These are phyloP conservation scores for Selene dorsalis DNA, from an alignment of 2,797 vertebrate species.

Conservation along the genomic window DNA sequence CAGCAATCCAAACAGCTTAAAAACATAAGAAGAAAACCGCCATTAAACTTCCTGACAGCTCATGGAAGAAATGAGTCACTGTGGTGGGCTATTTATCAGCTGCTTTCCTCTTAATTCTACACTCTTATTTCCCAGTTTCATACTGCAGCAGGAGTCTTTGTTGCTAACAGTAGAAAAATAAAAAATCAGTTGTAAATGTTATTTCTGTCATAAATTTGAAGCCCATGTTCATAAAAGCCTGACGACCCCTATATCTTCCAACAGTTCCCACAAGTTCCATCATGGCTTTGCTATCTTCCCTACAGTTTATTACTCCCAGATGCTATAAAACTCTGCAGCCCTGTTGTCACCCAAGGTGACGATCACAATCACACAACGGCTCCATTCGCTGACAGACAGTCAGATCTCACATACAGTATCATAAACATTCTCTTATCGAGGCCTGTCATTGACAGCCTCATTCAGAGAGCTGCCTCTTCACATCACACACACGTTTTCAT, in stretches of 20 bases:
- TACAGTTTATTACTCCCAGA: slow-evolving; percentile 71
- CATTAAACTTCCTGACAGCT: slow-evolving; percentile 58
- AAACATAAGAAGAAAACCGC: slow-evolving; percentile 57
- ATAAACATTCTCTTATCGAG: slow-evolving; percentile 69
- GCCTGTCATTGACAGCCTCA: slow-evolving; percentile 48
- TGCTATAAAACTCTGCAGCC: slow-evolving; percentile 60
- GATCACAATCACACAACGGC: slow-evolving; percentile 67
- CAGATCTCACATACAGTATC: slow-evolving; percentile 57
- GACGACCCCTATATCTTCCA: slow-evolving; percentile 43
- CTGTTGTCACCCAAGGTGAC: slow-evolving; percentile 70
- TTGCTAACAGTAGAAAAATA: slow-evolving; percentile 2
- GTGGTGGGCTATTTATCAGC: slow-evolving; percentile 34
- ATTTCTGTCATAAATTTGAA: slow-evolving; percentile 55
- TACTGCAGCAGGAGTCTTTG: not conserved
- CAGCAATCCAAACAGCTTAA: slow-evolving; percentile 59
- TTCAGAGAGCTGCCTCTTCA: slow-evolving; percentile 33
- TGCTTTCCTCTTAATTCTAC: slow-evolving; percentile 46
- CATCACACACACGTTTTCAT: slow-evolving; percentile 29
- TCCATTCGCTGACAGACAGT: slow-evolving; percentile 70
- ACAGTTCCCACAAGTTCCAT: slow-evolving; percentile 54
- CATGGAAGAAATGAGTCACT: slow-evolving; percentile 70
- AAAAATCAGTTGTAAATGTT: slow-evolving; percentile 48
- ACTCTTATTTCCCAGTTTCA: slow-evolving; percentile 42
- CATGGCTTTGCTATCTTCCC: slow-evolving; percentile 55
- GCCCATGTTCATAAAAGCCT: slow-evolving; percentile 49